Evolutionary conservation across 2,888 invertebrate species (phyloP), one percentile per base, ranked within the genome.

Genomic region (Scaptodrosophila latifasciaeformis): DNA sequence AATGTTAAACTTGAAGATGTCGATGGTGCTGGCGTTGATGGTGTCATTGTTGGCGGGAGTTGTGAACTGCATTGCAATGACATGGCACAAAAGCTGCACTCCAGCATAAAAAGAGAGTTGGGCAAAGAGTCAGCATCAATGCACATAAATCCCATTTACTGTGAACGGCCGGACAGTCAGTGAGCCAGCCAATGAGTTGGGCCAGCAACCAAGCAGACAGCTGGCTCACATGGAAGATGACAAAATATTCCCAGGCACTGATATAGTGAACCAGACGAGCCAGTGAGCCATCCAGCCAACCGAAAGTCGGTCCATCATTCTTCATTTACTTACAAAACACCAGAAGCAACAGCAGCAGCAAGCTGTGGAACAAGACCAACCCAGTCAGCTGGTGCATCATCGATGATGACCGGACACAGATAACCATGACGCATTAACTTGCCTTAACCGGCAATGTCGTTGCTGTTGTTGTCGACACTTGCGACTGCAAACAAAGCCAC

Each of bases 311-410:
- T 75, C 67, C 76, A 77, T 77, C 76, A 77, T 75, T 77, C 76
- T 77, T 77, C 81, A 77, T 77, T 81, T 77, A 69, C 67, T 9
- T 80, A 78, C 66, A 60, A 65, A 70, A 77, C 75, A 74, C 62
- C 55, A 29, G 29, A 13, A 29, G 10, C n/a, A 15, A n/a, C 15
- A 70, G 56, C 55, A 59, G 49, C 37, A 37, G 37, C 15, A 17
- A 17, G 15, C 37, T 10, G 40, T 19, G 19, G 40, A n/a, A n/a
- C n/a, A n/a, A n/a, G n/a, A n/a, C n/a, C 17, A 17, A 37, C 15
- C 10, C 37, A 37, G 37, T 37, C 37, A 37, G 37, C 37, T 46
- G 24, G 44, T 21, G 45, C 37, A 37, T 18, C 49, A 49, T 49
- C 43, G 43, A 37, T 59, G 69, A 71, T 70, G 70, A 70, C 69